Evolutionary conservation across 2,113 vertebrate genomes (phyloP), one percentile per base, ranked within the genome.

Genomic region (Aphyosemion australe): DNA sequence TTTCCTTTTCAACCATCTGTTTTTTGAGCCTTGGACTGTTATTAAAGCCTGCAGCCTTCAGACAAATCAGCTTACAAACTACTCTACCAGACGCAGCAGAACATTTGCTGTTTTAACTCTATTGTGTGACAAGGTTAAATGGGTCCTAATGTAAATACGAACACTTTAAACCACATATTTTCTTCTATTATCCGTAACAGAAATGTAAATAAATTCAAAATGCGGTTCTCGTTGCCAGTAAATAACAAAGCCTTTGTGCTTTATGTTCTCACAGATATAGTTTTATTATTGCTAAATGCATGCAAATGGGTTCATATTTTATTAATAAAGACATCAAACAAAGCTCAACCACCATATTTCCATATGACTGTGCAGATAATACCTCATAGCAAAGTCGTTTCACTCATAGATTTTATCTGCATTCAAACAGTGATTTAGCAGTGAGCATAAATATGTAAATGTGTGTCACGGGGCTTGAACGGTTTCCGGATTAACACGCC

Each of bases 401-500:
- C 13, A 57, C n/a, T 16, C 13, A 0, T 59, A 10, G 15, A 50
- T 46, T 12, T 19, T 32, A 10, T 43, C 41, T 56, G 14, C n/a
- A 50, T 31, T 42, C 12, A 43, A 48, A 42, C 39, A 2, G 60
- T 42, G 46, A 63, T 80, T 69, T 75, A 45, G 1, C 8, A 26
- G 8, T 69, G 45, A 61, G 53, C 60, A 42, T 55, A 21, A 53
- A 10, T 47, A 15, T 72, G 51, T 16, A 18, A 14, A 16, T 52
- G 59, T 61, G 55, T 69, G 31, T 61, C 34, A 50, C 21, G 31
- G 16, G 20, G 32, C 2, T 42, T 37, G 56, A 61, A 51, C 47
- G 19, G 60, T 61, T 79, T 82, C 74, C 37, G 34, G 51, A 69
- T 14, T 2, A 15, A 26, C 76, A 55, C 79, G 72, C 75, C 68